phyloP scores from a whole-genome alignment of 2,797 vertebrate species.

The Chelmon rostratus region DNA sequence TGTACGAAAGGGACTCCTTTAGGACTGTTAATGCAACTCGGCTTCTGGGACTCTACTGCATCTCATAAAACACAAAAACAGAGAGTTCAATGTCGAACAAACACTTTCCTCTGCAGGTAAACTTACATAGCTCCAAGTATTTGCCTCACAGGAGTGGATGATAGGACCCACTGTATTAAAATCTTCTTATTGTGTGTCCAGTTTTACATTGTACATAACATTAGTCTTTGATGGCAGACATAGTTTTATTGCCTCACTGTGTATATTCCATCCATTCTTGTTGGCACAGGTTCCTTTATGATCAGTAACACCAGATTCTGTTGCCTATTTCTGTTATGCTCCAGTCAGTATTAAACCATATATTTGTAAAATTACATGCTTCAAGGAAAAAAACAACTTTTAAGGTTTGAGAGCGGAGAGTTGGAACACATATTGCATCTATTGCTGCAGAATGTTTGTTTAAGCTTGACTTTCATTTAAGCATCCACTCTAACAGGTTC shows the following conservation, averaged over 20 bases:
- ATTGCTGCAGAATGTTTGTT: not conserved
- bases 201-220: not conserved
- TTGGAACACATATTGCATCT: not conserved
- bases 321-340: not conserved
- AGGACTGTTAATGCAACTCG: not conserved
- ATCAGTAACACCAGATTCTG: not conserved
- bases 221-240: not conserved
- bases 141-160: not conserved
- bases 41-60: not conserved
- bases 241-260: not conserved
- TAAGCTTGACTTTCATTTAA: not conserved
- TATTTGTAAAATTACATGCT: not conserved
- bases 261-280: not conserved
- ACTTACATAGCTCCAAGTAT: not conserved
- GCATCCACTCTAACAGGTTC: conserved; percentile 4
- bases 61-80: not conserved
- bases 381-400: not conserved
- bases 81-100: not conserved
- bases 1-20: not conserved
- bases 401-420: not conserved
- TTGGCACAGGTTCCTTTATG: not conserved
- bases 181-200: fast-evolving
- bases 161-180: not conserved
- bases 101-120: not conserved
- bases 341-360: not conserved